These are phyloP conservation scores for Caranx melampygus DNA, from an alignment of 2,113 vertebrate species.

Conservation along the genomic window DNA sequence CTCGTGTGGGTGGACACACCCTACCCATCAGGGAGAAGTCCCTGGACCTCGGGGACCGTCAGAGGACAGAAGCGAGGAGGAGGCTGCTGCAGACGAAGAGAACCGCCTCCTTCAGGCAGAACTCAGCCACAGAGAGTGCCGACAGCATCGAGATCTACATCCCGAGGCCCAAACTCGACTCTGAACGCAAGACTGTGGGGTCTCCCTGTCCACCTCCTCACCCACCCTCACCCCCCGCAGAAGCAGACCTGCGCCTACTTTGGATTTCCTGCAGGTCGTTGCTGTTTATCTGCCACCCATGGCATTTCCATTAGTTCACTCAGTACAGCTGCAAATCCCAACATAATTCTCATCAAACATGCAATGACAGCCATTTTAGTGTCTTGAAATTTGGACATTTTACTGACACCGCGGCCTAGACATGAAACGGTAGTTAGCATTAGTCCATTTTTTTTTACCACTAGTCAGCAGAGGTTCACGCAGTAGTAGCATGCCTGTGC, in stretches of 20 bases:
- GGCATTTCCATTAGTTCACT: conserved; percentile 35
- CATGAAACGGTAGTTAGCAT: conserved; percentile 52
- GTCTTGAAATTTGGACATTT: conserved; percentile 69
- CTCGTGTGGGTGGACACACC: conserved; percentile 75
- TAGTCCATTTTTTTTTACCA: conserved; percentile 55
- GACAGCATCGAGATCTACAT: conserved; percentile 99
- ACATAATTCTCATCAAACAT: conserved; percentile 59
- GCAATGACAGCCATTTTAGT: conserved; percentile 75
- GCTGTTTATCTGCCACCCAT: conserved; percentile 23
- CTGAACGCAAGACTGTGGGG: conserved; percentile 80
- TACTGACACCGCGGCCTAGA: conserved; percentile 66
- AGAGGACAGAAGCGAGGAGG: conserved; percentile 94
- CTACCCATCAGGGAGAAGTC: conserved; percentile 84
- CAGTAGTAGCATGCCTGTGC: conserved; percentile 76
- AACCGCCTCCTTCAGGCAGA: conserved; percentile 96
- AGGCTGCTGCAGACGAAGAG: conserved; percentile 96
- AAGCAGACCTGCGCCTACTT: conserved; percentile 35
- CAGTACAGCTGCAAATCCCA: conserved; percentile 17
- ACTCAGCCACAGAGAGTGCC: conserved; percentile 98
- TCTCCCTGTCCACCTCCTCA: conserved; percentile 21
- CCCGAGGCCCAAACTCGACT: conserved; percentile 98
- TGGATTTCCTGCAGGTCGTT: conserved; percentile 32
- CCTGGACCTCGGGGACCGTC: conserved; percentile 89
- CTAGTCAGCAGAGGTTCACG: conserved; percentile 49
- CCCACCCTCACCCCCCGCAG: conserved; percentile 1